Evolutionary conservation across 2,888 invertebrate species (phyloP).

Genomic region (Steinernema carpocapsae): DNA sequence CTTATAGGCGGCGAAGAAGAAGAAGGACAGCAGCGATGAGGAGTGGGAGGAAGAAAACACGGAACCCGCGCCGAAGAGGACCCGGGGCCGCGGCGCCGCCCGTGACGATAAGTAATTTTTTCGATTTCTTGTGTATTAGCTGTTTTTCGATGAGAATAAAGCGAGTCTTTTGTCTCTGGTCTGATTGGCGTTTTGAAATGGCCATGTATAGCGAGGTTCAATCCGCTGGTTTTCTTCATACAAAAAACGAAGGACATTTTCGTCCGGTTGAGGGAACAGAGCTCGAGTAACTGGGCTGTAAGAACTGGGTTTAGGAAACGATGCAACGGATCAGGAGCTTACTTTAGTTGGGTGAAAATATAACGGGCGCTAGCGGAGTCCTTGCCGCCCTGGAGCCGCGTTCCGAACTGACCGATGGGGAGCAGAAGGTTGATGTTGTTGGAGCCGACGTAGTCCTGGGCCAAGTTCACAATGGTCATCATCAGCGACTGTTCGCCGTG

Average conservation of each 20-base stretch:
- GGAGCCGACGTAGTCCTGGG: conserved; percentile 96
- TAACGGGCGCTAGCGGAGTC: conserved; percentile 96
- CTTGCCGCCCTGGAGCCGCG: conserved; percentile 85
- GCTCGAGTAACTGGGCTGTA: conserved; percentile 79
- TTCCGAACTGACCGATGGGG: conserved; percentile 97
- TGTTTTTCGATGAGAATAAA: too few relatives aligned
- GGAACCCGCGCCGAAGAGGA: too few relatives aligned
- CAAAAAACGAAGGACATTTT: conserved; percentile 83
- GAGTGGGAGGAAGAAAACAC: too few relatives aligned
- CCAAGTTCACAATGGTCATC: conserved; percentile 92
- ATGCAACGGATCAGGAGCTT: conserved; percentile 28
- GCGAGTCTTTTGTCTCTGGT: too few relatives aligned
- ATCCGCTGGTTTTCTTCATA: conserved; percentile 93
- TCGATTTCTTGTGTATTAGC: too few relatives aligned
- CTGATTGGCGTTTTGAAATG: too few relatives aligned
- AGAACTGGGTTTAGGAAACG: too few relatives aligned
- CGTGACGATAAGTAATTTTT: too few relatives aligned
- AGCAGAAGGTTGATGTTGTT: conserved; percentile 94
- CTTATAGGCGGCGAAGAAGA: too few relatives aligned
- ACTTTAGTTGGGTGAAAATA: conserved; percentile 85
- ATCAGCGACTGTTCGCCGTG: conserved; percentile 92
- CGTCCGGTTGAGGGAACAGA: conserved; percentile 87
- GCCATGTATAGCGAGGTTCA: too few relatives aligned
- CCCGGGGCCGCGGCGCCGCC: too few relatives aligned
- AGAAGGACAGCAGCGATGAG: too few relatives aligned